A percentile compares a stretch with the other conserved stretches of the same genome.
Conservation (phyloP, 2,797 vertebrate genomes). For the Parotocinclus haroldoi region DNA sequence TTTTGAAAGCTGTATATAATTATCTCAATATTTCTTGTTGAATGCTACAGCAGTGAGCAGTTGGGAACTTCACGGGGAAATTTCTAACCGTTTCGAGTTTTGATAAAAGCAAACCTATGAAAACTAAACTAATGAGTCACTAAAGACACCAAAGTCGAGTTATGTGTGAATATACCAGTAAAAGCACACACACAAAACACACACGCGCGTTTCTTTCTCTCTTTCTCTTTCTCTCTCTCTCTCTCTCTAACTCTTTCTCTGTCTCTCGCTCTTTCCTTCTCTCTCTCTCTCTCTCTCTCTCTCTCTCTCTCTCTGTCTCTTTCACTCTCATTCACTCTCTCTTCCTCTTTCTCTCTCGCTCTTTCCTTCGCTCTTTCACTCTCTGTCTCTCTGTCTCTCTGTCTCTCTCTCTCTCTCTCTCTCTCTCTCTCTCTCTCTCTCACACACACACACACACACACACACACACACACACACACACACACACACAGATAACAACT, state of each 20-base stretch:
- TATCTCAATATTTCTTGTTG: too few relatives aligned
- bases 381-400: too few relatives aligned
- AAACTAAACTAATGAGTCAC: conserved; percentile 37
- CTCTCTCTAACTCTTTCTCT: too few relatives aligned
- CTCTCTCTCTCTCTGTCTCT: too few relatives aligned
- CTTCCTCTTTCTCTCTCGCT: too few relatives aligned
- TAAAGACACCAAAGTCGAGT: not conserved
- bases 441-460: conserved; percentile 7
- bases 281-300: too few relatives aligned
- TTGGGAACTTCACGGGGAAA: conserved; percentile 23
- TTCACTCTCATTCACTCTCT: too few relatives aligned
- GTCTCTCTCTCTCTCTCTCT: too few relatives aligned
- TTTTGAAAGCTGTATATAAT: too few relatives aligned
- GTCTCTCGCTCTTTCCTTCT: too few relatives aligned
- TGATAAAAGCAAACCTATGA: conserved; percentile 26
- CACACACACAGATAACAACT: not conserved
- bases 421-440: conserved; percentile 1
- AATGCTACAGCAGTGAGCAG: not conserved
- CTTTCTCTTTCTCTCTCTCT: too few relatives aligned
- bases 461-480: conserved; percentile 10
- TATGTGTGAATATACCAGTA: conserved; percentile 1
- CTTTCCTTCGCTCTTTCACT: too few relatives aligned
- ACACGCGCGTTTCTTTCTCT: not conserved
- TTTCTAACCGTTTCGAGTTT: conserved; percentile 29
- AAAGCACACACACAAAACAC: not conserved